phyloP scores from a whole-genome alignment of 2,888 invertebrate species.

The Lycophotia porphyrea region DNA sequence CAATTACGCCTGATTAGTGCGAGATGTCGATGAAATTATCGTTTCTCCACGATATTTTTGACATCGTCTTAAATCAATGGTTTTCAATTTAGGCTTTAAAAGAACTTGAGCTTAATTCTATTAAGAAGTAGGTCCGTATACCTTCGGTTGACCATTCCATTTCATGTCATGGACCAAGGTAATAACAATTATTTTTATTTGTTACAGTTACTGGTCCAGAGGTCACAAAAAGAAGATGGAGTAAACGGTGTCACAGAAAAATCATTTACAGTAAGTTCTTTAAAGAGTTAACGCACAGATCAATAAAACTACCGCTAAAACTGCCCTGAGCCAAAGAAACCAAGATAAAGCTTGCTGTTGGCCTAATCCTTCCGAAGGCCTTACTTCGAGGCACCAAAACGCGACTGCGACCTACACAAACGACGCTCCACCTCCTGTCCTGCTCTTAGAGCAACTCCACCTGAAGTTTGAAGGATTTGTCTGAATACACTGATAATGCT shows the following conservation, averaged over 20 bases:
- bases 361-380: neutral
- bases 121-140: neutral
- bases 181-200: conserved; percentile 37
- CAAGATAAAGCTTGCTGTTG: neutral
- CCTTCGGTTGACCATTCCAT: neutral
- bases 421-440: neutral
- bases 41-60: neutral
- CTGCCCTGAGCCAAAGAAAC: no score
- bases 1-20: neutral
- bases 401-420: neutral
- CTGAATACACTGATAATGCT: neutral
- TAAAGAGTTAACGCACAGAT: neutral
- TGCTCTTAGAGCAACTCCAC: neutral
- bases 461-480: neutral
- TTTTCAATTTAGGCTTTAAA: neutral
- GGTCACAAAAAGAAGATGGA: conserved; percentile 92
- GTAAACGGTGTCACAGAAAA: conserved; percentile 93
- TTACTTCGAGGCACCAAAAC: neutral
- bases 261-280: conserved; percentile 91
- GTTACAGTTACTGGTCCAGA: conserved; percentile 92
- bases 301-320: neutral
- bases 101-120: neutral
- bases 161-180: neutral
- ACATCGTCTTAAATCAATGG: neutral
- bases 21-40: neutral